Percentiles rank a stretch among this genome's conserved stretches.
Evolutionary conservation across 2,888 invertebrate genomes (phyloP).

Genomic region (Lepidocyrtoides sp.): DNA sequence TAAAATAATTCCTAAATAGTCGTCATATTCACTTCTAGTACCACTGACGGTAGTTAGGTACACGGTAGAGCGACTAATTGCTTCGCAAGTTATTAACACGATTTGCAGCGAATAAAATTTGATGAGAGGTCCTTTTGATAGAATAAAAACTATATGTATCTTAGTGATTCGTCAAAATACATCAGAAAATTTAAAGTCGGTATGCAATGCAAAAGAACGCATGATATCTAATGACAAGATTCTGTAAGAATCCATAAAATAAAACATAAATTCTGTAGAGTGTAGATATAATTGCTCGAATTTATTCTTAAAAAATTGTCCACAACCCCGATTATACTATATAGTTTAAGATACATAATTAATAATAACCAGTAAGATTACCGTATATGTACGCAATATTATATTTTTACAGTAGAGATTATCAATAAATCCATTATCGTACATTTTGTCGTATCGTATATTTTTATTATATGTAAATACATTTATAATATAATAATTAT

Average conservation of each 20-base stretch:
- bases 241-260: conserved; percentile 1
- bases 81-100: too few species aligned
- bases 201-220: too few species aligned
- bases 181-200: too few species aligned
- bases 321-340: conserved; percentile 74
- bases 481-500: conserved; percentile 45
- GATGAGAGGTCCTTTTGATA: too few species aligned
- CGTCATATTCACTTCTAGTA: too few species aligned
- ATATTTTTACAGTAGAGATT: conserved; percentile 12
- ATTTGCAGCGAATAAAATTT: too few species aligned
- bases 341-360: conserved; percentile 63
- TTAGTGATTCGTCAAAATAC: too few species aligned
- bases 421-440: conserved; percentile 25
- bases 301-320: conserved; percentile 78
- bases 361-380: conserved; percentile 77
- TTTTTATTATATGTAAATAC: conserved; percentile 21
- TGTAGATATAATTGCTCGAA: conserved; percentile 76
- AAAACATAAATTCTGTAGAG: not conserved
- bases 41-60: too few species aligned
- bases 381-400: conserved; percentile 51
- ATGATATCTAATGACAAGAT: too few species aligned
- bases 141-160: too few species aligned
- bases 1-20: too few species aligned
- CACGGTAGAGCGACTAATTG: too few species aligned
- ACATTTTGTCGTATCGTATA: conserved; percentile 24